Base-by-base conservation (phyloP, 2,888 invertebrate species). In the Pollenia angustigena region DNA sequence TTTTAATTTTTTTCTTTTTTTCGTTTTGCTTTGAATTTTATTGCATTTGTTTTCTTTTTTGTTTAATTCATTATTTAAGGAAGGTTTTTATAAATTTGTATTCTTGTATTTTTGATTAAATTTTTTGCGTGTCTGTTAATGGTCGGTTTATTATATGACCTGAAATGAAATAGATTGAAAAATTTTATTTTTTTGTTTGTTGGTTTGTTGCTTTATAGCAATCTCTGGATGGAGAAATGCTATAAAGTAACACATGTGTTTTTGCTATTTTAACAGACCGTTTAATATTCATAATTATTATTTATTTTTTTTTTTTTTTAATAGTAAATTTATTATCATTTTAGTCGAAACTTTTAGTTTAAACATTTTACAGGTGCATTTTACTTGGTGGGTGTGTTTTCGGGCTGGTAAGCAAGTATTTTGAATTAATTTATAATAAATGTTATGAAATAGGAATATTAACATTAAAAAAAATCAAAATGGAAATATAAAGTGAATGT, bases 81-180 rank as follows among this genome's bases (percentile, higher is more conserved):
- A 71, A 42, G 50, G 23, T 64, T n/a, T 64, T 23, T 71, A 0
- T 46, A 1, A 44, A 9, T 23, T 44, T 56, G 14, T 60, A 42
- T 32, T 50, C 18, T 14, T 60, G 14, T 62, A 40, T 68, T 46
- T 56, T 46, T 60, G 14, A 10, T 69, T 18, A 11, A 58, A 60
- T 46, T 68, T 54, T 83, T 71, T 82, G 62, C 48, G 14, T 87
- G 52, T 72, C 50, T 60, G 12, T 60, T 48, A 83, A 74, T 52
- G 32, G 42, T 68, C 4, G 69, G 40, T 62, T 69, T 50, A 32
- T 83, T 83, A 50, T 80, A 76, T 84, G 76, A 66, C 86, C 83
- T 87, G 81, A 60, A 85, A 80, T 75, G 48, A 69, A 74, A 87
- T 78, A 62, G 71, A 76, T 71, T 80, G 50, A 42, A 71, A 50